Base-by-base conservation (phyloP, 1,140 invertebrate genomes). In the Halyomorpha halys region DNA sequence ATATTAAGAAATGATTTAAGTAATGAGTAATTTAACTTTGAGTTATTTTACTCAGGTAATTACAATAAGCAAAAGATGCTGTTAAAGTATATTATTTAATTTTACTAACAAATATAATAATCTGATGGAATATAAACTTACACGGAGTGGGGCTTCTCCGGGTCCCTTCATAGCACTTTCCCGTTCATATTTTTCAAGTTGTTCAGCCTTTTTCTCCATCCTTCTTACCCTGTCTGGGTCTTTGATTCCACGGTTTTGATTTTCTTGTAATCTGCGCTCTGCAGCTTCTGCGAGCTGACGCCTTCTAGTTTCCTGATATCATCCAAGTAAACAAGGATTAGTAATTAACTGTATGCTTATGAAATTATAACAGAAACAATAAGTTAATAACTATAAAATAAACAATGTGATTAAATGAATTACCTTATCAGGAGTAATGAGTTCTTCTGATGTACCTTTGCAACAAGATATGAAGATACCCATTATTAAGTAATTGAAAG, bases 211-310 rank as follows among this genome's bases (percentile, higher is more conserved):
- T 63, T 79, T 74, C 71, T 82, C 78, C 72, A 79, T 76, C 30
- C 77, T 71, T 65, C 74, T 76, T 4, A 83, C 71, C 30, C 72
- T 74, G 63, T 79, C 77, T 0, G 78, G 76, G 72, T 83, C 78
- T 71, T 81, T 81, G 1, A 84, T 74, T 0, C 82, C 82, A n/a
- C 81, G 73, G 2, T 70, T 70, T n/a, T 80, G 80, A 65, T 78
- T 74, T 65, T 81, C 76, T 45, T 74, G 71, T 1, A 76, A 71
- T 21, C 82, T 72, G 27, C 75, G 75, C 69, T 83, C 81, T 3
- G 81, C 82, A 9, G 82, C 82, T 67, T 81, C 80, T 4, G 78
- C 76, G 66, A 79, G 76, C 69, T 82, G 79, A n/a, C 76, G 73
- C 45, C 82, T 73, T 66, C 78, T 74, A 9, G 78, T 80, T 71